Evolutionary conservation across 2,113 vertebrate species (phyloP).

Genomic region (Pelecanus crispus): DNA sequence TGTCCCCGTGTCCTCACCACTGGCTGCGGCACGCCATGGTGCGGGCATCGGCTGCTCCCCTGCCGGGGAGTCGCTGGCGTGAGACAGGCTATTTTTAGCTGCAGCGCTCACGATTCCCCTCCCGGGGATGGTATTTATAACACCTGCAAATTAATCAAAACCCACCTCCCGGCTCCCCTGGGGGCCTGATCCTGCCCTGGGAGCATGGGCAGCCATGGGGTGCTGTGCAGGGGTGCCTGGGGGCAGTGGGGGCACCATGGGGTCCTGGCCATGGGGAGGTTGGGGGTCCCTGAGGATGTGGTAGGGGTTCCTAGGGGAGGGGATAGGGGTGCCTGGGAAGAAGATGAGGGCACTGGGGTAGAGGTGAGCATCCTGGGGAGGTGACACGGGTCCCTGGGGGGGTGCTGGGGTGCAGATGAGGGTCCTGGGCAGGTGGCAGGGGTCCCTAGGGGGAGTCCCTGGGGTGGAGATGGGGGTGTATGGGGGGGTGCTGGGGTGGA

Average conservation of each 20-base stretch:
- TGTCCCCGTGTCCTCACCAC: background rate
- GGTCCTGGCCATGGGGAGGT: background rate
- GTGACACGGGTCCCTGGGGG: too few species aligned
- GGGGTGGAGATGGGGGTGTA: too few species aligned
- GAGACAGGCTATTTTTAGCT: constrained; percentile 42
- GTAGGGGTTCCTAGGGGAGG: background rate
- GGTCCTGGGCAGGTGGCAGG: too few species aligned
- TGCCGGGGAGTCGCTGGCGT: background rate
- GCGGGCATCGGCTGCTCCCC: background rate
- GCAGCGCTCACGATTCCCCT: constrained; percentile 16
- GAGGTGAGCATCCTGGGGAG: background rate
- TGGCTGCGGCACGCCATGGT: background rate
- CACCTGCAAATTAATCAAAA: background rate
- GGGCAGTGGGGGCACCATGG: fast-evolving
- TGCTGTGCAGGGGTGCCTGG: background rate
- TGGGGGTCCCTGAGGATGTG: background rate
- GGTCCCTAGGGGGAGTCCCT: too few species aligned
- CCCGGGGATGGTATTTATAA: constrained; percentile 42
- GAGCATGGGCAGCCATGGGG: fast-evolving
- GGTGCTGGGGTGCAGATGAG: background rate
- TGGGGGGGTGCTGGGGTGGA: background rate
- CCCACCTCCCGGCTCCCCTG: background rate
- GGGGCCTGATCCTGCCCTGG: background rate
- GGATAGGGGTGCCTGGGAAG: background rate
- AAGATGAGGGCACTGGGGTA: background rate